phyloP scores from a whole-genome alignment of 2,113 vertebrate genomes.

The Empidonax alnorum region DNA sequence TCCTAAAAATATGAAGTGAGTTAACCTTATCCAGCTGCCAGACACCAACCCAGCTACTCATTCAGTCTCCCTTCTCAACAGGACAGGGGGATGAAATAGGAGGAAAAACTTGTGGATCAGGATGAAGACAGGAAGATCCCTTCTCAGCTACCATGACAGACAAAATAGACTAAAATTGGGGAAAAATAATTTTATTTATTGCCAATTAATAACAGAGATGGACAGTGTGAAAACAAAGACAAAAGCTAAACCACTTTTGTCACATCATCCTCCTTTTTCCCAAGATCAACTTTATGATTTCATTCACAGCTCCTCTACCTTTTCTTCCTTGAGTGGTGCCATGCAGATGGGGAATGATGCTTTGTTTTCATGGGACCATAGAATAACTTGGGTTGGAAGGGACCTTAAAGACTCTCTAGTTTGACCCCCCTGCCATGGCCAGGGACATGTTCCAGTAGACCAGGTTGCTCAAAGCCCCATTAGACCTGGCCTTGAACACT shows the following conservation, averaged over 20 bases:
- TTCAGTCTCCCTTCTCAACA: neutral
- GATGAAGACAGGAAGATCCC: neutral
- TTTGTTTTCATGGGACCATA: neutral
- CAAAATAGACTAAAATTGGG: neutral
- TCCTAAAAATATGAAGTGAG: neutral
- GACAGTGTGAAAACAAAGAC: neutral
- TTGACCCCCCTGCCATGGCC: neutral
- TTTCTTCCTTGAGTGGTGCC: rapidly evolving
- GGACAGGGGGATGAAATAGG: neutral
- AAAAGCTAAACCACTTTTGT: neutral
- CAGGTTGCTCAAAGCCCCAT: neutral
- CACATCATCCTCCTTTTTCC: neutral
- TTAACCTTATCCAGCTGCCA: neutral
- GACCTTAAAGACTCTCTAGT: neutral
- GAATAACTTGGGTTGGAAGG: neutral
- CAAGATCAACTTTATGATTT: neutral
- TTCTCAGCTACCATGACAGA: rapidly evolving
- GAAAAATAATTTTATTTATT: neutral
- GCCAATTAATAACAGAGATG: neutral
- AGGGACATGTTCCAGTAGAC: neutral
- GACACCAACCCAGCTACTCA: neutral
- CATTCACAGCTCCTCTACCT: neutral
- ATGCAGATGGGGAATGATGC: rapidly evolving
- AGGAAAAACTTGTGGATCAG: neutral
- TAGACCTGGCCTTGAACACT: neutral